Evolutionary conservation across 2,888 invertebrate genomes (phyloP), one percentile per base, ranked within the genome.

Genomic region (Brachyptera risi): DNA sequence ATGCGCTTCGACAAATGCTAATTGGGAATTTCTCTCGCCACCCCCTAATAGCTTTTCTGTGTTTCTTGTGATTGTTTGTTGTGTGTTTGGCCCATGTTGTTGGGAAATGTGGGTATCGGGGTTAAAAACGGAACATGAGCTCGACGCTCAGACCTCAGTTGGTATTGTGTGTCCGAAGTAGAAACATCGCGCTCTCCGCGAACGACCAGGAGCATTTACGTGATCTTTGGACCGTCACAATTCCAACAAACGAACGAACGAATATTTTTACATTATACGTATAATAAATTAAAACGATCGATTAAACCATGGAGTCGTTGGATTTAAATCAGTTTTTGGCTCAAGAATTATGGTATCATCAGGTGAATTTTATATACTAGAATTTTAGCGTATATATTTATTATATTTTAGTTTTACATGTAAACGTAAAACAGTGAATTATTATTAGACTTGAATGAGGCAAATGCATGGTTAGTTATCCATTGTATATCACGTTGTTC

Each of bases 291-390:
- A 23, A 57, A 35, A 58, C 61, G 61, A 61, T 58, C 51, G 58
- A 58, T 58, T 54, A 31, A 37, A 68, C 70, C 74, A 86, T 90
- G 82, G 90, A 90, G 80, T 87, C 89, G 74, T 84, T 86, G 80
- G 90, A 90, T 82, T 87, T 90, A 75, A 88, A 89, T 71, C 88
- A 86, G 79, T 87, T 90, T 78, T 83, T 90, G 73, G 89, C 90
- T 73, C 88, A 86, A 75, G 90, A 90, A 83, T 80, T 87, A 75
- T 86, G 88, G 81, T 88, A 87, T 80, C 89, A 90, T 78, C 90
- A 90, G 85, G 87, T 87, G 85, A 44, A 44, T 47, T 47, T 23
- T 47, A 2, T 11, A 31, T 31, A 31, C 31, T 31, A 7, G n/a
- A n/a, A n/a, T n/a, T n/a, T n/a, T n/a, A n/a, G n/a, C n/a, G n/a